Evolutionary conservation across 2,113 vertebrate species (phyloP).

Genomic region (Caretta caretta): DNA sequence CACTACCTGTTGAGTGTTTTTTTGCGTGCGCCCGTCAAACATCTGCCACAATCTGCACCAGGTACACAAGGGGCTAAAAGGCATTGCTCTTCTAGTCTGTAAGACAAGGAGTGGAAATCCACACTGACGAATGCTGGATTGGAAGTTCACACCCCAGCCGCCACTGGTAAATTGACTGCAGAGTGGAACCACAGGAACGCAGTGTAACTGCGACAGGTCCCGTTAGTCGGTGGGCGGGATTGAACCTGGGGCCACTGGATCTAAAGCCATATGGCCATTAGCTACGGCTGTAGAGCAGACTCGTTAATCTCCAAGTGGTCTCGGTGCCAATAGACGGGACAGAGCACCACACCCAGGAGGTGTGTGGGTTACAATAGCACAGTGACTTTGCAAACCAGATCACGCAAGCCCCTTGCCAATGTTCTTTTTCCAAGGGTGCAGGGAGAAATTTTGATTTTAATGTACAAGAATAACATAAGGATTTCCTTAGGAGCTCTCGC

Average conservation of each 20-base stretch:
- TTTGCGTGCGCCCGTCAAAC: background rate
- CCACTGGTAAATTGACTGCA: background rate
- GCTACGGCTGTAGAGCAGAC: no score
- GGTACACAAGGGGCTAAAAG: background rate
- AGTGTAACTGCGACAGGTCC: no score
- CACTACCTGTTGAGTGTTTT: background rate
- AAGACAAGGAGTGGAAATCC: background rate
- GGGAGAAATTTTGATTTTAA: background rate
- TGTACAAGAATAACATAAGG: background rate
- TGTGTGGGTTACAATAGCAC: background rate
- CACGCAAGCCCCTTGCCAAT: background rate
- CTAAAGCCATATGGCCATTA: no score
- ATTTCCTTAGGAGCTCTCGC: background rate
- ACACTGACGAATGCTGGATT: background rate
- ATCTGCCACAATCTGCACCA: background rate
- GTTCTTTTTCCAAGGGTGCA: background rate
- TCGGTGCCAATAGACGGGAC: no score
- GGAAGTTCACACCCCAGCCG: background rate
- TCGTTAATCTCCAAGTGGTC: no score
- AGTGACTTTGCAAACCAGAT: background rate
- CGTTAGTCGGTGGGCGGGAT: no score
- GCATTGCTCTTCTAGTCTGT: background rate
- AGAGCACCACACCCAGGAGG: no score
- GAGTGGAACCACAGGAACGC: background rate
- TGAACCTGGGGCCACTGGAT: no score